A percentile compares a stretch with the other conserved stretches of the same genome.
Conservation (phyloP, 2,888 invertebrate genomes). For the Plebejus argus region DNA sequence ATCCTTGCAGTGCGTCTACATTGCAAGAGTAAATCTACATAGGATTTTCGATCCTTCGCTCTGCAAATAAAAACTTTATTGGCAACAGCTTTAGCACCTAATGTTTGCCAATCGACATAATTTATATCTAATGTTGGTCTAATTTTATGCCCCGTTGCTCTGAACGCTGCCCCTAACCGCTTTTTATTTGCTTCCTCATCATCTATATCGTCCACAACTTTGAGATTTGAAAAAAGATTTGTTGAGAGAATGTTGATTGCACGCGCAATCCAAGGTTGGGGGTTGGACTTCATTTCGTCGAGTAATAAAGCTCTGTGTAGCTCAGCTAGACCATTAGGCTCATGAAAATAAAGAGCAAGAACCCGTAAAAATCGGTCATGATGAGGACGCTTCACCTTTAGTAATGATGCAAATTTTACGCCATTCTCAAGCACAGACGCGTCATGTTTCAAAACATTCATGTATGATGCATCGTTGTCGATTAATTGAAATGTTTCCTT, state of each 20-base stretch:
- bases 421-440: conserved; percentile 46
- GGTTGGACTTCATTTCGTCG: conserved; percentile 32
- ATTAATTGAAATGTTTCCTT: conserved; percentile 50
- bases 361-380: conserved; percentile 52
- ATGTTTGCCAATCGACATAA: conserved; percentile 48
- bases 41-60: conserved; percentile 42
- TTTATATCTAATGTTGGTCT: conserved; percentile 51
- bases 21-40: conserved; percentile 47
- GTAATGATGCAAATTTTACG: conserved; percentile 45
- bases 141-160: conserved; percentile 52
- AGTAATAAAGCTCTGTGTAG: conserved; percentile 43
- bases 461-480: conserved; percentile 53
- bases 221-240: conserved; percentile 32
- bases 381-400: conserved; percentile 40
- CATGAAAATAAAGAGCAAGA: conserved; percentile 56
- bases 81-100: conserved; percentile 56
- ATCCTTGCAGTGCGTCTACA: conserved; percentile 51
- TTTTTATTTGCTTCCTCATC: conserved; percentile 38
- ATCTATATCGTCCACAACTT: conserved; percentile 39
- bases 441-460: conserved; percentile 60
- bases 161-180: conserved; percentile 48
- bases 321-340: conserved; percentile 51
- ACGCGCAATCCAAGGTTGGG: conserved; percentile 41
- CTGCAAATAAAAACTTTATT: conserved; percentile 51
- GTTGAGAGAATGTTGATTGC: conserved; percentile 43